Conservation (phyloP, 2,888 invertebrate species). For the Sphinx pinastri region DNA sequence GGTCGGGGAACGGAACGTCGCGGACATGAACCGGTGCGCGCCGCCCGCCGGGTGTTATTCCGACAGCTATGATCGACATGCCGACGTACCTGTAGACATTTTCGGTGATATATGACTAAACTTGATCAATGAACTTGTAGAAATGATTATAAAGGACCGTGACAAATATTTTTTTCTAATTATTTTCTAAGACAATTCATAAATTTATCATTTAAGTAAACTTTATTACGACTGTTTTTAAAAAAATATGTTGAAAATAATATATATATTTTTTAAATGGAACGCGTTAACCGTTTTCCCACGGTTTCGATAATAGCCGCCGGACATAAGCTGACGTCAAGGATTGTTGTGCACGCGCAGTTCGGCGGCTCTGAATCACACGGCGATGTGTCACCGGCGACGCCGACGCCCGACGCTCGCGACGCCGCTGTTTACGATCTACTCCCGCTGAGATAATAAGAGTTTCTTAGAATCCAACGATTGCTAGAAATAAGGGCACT, state of each 20-base stretch:
- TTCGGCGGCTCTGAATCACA: slow-evolving; percentile 67
- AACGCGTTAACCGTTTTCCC: slow-evolving; percentile 27
- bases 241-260: no score
- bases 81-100: neutral
- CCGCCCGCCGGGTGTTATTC: slow-evolving; percentile 54
- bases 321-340: slow-evolving; percentile 78
- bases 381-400: slow-evolving; percentile 71
- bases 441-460: slow-evolving; percentile 52
- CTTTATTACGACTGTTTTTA: no score
- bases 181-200: no score
- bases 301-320: slow-evolving; percentile 51
- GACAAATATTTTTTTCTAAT: no score
- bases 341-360: slow-evolving; percentile 69
- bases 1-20: slow-evolving; percentile 69
- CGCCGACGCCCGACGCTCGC: slow-evolving; percentile 44
- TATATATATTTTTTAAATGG: no score
- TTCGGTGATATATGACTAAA: neutral
- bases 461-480: slow-evolving; percentile 55
- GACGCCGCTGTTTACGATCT: slow-evolving; percentile 54
- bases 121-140: no score
- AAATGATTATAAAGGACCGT: no score
- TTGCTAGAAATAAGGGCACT: slow-evolving; percentile 36
- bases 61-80: slow-evolving; percentile 32
- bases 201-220: no score
- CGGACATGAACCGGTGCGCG: slow-evolving; percentile 57